A percentile compares a stretch with the other conserved stretches of the same genome.
Conservation (phyloP, 2,888 invertebrate species). For the Eubasilissa splendida region DNA sequence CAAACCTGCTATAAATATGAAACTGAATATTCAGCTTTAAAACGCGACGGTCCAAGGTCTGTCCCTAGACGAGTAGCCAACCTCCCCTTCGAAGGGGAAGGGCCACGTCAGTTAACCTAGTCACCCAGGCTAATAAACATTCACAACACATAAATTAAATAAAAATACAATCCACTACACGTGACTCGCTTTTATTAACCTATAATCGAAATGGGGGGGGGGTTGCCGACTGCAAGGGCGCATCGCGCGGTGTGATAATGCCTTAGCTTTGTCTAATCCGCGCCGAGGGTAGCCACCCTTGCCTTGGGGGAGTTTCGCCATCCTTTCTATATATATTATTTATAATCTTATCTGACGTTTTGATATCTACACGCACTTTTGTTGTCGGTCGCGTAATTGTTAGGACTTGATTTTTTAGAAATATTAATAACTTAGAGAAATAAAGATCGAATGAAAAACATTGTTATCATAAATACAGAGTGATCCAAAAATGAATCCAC, state of each 20-base stretch:
- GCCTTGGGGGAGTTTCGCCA: constrained; percentile 8
- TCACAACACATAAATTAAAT: constrained; percentile 59
- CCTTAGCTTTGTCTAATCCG: constrained; percentile 17
- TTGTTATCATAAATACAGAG: no score
- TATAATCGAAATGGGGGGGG: constrained; percentile 56
- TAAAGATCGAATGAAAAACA: no score
- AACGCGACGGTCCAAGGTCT: no score
- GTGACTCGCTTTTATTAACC: constrained; percentile 58
- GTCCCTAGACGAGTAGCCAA: no score
- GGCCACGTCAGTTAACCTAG: constrained; percentile 39
- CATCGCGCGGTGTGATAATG: constrained; percentile 40
- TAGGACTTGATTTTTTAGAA: not conserved
- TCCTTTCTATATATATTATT: constrained; percentile 23
- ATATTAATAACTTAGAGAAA: no score
- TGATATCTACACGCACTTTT: constrained; percentile 16
- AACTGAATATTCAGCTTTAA: no score
- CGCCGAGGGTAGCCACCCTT: constrained; percentile 7
- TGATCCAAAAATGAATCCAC: no score
- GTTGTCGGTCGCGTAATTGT: not conserved
- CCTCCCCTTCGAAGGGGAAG: not conserved
- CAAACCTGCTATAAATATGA: no score
- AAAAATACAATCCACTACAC: constrained; percentile 58
- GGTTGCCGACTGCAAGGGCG: constrained; percentile 12
- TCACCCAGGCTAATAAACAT: constrained; percentile 54
- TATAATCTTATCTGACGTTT: constrained; percentile 27